Conservation (phyloP, 2,888 invertebrate species). For the Polylopha cassiicola region DNA sequence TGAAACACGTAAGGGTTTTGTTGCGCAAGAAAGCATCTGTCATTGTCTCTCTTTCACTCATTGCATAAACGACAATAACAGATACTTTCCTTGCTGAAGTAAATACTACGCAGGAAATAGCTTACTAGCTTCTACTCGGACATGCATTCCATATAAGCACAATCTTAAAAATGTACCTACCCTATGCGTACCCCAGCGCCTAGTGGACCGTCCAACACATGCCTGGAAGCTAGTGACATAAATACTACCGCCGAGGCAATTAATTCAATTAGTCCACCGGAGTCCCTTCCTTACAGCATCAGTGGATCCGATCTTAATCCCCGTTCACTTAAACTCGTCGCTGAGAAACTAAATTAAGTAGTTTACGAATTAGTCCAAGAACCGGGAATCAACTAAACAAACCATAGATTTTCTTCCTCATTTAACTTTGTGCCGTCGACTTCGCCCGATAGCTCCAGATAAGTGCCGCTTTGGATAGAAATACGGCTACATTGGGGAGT, state of each 20-base stretch:
- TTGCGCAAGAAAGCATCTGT: too few relatives aligned
- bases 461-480: slow-evolving; percentile 34
- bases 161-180: too few relatives aligned
- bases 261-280: slow-evolving; percentile 9
- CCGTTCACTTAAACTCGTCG: slow-evolving; percentile 41
- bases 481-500: slow-evolving; percentile 36
- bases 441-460: slow-evolving; percentile 39
- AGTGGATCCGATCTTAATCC: slow-evolving; percentile 31
- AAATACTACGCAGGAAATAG: too few relatives aligned
- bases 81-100: too few relatives aligned
- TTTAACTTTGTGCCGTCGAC: slow-evolving; percentile 51
- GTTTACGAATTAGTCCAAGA: slow-evolving; percentile 52
- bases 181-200: too few relatives aligned
- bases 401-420: slow-evolving; percentile 62
- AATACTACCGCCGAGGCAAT: neutral
- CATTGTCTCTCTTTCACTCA: too few relatives aligned
- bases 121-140: too few relatives aligned
- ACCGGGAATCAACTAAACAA: slow-evolving; percentile 50
- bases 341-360: slow-evolving; percentile 47
- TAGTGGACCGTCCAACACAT: too few relatives aligned
- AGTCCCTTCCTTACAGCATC: slow-evolving; percentile 8
- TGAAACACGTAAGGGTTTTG: too few relatives aligned
- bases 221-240: too few relatives aligned
- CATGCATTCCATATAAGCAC: too few relatives aligned
- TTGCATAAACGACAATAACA: too few relatives aligned